Evolutionary conservation across 2,797 vertebrate genomes (phyloP), one percentile per base, ranked within the genome.

Genomic region (Melanotaenia parkinsoni): DNA sequence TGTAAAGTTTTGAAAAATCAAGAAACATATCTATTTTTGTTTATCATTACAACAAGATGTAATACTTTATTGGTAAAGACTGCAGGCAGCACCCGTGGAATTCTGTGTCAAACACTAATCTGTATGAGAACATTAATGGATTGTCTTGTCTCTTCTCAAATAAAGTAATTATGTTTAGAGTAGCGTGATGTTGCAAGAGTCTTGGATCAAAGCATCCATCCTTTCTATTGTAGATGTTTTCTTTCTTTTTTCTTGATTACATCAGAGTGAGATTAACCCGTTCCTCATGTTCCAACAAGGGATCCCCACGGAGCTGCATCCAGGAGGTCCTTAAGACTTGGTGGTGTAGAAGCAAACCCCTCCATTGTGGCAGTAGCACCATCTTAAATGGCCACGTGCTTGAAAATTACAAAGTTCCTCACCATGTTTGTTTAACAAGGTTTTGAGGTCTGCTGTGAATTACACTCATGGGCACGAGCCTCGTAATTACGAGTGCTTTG

Each of bases 71-170:
- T 60, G 35, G 87, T 90, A 84, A 92, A 94, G 92, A 95, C 94
- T 95, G 94, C 94, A 74, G 95, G 94, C 94, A 95, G 94, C 88
- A 92, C 89, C 92, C 78, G 57, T 82, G 84, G 86, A 90, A 81
- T 89, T 91, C 59, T 78, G 63, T 81, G 75, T 91, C 67, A 86
- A 84, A 86, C 70, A 63, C 74, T 67, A 59, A 81, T 79, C 80
- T 81, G 88, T 91, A 87, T 88, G 84, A 86, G 65, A 83, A 74
- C 82, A 84, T 82, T 74, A 77, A 74, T 65, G 66, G 77, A 78
- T 79, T 84, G 66, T 83, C 79, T 88, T 72, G 72, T 90, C 89
- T 88, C 82, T 83, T 89, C 84, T 88, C 67, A 89, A 95, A 94
- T 95, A 93, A 95, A 95, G 81, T 80, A 53, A 67, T 81, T 88